Base-by-base conservation (phyloP, 1,140 invertebrate species). In the Lordiphosa clarofinis region DNA sequence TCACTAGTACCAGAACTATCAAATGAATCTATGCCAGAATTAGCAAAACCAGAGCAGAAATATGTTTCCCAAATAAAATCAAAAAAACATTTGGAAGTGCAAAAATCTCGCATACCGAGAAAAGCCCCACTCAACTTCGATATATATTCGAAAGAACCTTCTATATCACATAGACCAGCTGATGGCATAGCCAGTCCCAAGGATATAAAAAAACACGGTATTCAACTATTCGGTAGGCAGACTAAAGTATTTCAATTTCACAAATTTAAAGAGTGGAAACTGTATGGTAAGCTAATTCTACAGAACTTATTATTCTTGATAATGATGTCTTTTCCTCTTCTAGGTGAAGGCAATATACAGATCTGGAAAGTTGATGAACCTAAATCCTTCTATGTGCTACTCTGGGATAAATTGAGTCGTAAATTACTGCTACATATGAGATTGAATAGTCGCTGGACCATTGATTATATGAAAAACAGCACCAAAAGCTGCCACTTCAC, bases 331-430 rank as follows among this genome's bases (percentile, higher is more conserved):
- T 12, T 19, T 19, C 6, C 39, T 24, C 12, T 35, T 21, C 11
- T 38, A 73, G 67, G 58, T 24, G 53, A 71, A 9, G 58, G 63
- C 1, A 4, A 35, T 4, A 56, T 78, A 28, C 40, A 64, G 21
- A 64, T 78, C 15, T 39, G 65, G 68, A 42, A 59, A 21, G 7
- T 28, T 7, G 21, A 9, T 0, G 35, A 47, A 2, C 13, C 15
- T 1, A 15, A n/a, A 1, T n/a, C 9, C 3, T 60, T 36, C 10
- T 60, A 68, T 4, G 19, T 78, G 9, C 12, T 78, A 0, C 47
- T 78, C 1, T 66, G 59, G 39, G 63, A 78, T 12, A 47, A 39
- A n/a, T n/a, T 8, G 6, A 54, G 43, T 0, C 8, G 12, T 0
- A 12, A 68, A 2, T 21, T 78, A 8, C 42, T 78, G 5, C 19